These are phyloP conservation scores for Drosophila pseudoananassae DNA, from an alignment of 1,140 invertebrate species.

Conservation along the genomic window DNA sequence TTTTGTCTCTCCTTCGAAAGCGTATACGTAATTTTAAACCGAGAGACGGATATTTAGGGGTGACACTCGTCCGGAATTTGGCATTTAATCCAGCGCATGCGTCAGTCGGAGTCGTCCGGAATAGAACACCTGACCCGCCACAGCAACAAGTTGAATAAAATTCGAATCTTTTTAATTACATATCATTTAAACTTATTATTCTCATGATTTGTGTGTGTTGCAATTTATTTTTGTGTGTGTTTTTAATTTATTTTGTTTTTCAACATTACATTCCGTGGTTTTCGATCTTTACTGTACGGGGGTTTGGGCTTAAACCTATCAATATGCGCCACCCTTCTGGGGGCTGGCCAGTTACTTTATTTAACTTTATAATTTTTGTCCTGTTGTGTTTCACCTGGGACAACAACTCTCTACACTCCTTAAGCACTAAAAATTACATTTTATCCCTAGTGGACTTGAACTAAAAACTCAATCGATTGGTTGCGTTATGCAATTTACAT, in stretches of 20 bases:
- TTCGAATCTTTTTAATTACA: slow-evolving; percentile 27
- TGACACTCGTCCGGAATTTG: slow-evolving; percentile 10
- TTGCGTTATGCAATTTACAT: slow-evolving; percentile 69
- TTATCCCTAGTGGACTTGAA: slow-evolving; percentile 53
- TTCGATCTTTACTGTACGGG: slow-evolving; percentile 55
- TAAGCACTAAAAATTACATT: slow-evolving; percentile 66
- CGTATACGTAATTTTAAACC: slow-evolving; percentile 3
- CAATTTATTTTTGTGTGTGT: slow-evolving; percentile 26
- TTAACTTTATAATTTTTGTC: slow-evolving; percentile 51
- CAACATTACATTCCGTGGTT: slow-evolving; percentile 64
- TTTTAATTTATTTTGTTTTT: slow-evolving; percentile 43
- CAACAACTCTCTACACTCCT: slow-evolving; percentile 48
- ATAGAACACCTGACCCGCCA: slow-evolving; percentile 10
- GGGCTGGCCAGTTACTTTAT: slow-evolving; percentile 38
- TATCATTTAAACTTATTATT: slow-evolving; percentile 58
- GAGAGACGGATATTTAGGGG: slow-evolving; percentile 1
- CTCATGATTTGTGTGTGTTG: slow-evolving; percentile 59
- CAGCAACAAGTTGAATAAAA: slow-evolving; percentile 17
- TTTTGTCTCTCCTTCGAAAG: background rate
- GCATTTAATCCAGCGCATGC: slow-evolving; percentile 42
- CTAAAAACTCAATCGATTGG: slow-evolving; percentile 49
- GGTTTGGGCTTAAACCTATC: slow-evolving; percentile 56
- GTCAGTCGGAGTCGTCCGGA: slow-evolving; percentile 2
- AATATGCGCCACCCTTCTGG: slow-evolving; percentile 56
- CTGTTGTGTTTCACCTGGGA: slow-evolving; percentile 64